A percentile compares a stretch with the other conserved stretches of the same genome.
phyloP scores from a whole-genome alignment of 2,113 vertebrate species.

The Puntigrus tetrazona region DNA sequence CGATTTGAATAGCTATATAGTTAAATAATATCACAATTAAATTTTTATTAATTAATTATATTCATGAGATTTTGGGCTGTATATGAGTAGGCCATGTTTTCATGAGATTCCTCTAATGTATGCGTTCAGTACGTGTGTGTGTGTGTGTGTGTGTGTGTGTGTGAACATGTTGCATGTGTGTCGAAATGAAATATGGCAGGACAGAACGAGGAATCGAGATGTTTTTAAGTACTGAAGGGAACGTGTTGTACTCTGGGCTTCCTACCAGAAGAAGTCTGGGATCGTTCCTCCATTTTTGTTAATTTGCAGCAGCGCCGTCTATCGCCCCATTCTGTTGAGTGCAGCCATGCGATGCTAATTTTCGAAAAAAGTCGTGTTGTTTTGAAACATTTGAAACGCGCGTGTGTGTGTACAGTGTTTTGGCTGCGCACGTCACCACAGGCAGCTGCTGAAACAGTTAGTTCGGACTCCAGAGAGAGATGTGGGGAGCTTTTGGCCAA shows the following conservation, averaged over 20 bases:
- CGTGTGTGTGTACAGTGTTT: neutral
- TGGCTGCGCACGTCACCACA: neutral
- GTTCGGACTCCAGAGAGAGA: slow-evolving; percentile 12
- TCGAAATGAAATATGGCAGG: neutral
- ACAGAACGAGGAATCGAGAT: slow-evolving; percentile 7
- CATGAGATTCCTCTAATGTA: neutral
- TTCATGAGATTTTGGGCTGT: too few relatives aligned
- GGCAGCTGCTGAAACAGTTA: slow-evolving; percentile 29
- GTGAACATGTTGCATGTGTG: neutral
- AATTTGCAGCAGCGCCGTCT: neutral
- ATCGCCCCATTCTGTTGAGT: neutral
- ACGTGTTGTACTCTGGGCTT: slow-evolving; percentile 24
- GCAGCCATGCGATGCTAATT: neutral
- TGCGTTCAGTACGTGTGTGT: neutral
- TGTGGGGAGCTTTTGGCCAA: slow-evolving; percentile 5
- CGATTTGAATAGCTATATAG: neutral
- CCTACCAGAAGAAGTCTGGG: slow-evolving; percentile 8
- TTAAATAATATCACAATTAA: neutral
- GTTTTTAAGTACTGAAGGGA: neutral
- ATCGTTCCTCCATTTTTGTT: neutral
- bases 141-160: neutral
- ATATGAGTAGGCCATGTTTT: neutral
- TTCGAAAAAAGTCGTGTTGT: neutral
- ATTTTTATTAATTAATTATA: neutral
- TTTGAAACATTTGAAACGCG: neutral